These are phyloP conservation scores for Dipodomys stephensi DNA, from an alignment of 2,113 vertebrate genomes.

Conservation along the genomic window DNA sequence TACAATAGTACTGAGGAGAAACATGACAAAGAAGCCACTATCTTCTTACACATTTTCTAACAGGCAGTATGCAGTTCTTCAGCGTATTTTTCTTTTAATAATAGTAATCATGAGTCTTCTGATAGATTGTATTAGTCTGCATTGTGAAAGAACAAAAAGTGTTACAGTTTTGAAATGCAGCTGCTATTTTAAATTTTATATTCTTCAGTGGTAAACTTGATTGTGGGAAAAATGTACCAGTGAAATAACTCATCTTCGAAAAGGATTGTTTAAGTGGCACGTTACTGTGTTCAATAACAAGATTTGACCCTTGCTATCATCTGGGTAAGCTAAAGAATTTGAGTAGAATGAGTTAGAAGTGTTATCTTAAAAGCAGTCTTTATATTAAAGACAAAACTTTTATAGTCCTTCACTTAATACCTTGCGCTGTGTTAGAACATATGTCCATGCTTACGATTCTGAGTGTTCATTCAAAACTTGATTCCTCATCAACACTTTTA, in stretches of 20 bases:
- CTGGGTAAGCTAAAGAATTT: slow-evolving; percentile 50
- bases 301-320: slow-evolving; percentile 21
- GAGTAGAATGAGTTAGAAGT: slow-evolving; percentile 46
- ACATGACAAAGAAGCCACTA: not conserved
- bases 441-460: slow-evolving; percentile 56
- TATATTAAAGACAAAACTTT: slow-evolving; percentile 45
- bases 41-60: not conserved
- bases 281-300: not conserved
- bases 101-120: not conserved
- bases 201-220: slow-evolving; percentile 3
- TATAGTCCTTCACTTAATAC: not conserved
- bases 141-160: not conserved
- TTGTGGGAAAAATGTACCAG: not conserved
- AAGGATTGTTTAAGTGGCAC: slow-evolving; percentile 22
- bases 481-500: slow-evolving; percentile 79
- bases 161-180: not conserved
- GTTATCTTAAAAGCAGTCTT: slow-evolving; percentile 42
- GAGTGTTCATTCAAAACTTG: slow-evolving; percentile 72
- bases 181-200: slow-evolving; percentile 7
- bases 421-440: not conserved
- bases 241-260: not conserved
- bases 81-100: not conserved
- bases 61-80: not conserved
- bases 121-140: not conserved
- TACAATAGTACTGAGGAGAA: not conserved